These are phyloP conservation scores for Tyria jacobaeae DNA, from an alignment of 2,888 invertebrate genomes.

Conservation along the genomic window DNA sequence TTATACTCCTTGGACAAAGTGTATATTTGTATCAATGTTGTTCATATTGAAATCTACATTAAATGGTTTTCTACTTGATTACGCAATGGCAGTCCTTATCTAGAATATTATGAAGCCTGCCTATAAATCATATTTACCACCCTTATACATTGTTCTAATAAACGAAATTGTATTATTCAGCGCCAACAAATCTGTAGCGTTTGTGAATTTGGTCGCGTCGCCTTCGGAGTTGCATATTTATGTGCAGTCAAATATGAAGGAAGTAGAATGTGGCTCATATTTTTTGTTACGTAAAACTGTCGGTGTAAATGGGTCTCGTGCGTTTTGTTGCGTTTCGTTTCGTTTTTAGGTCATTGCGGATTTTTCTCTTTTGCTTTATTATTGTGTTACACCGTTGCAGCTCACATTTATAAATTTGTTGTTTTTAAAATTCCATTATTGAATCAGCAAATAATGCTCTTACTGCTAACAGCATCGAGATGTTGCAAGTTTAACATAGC, in stretches of 20 bases:
- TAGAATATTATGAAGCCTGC: too few relatives aligned
- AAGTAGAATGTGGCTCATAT: constrained; percentile 6
- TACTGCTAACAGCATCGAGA: too few relatives aligned
- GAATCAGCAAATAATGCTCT: too few relatives aligned
- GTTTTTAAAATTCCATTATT: too few relatives aligned
- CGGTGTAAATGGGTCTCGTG: constrained; percentile 4
- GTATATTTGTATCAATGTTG: too few relatives aligned
- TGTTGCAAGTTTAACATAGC: too few relatives aligned
- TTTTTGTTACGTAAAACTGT: constrained; percentile 15
- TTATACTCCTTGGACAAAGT: too few relatives aligned
- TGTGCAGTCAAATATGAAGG: constrained; percentile 27
- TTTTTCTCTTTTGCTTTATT: constrained; percentile 4
- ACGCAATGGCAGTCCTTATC: too few relatives aligned
- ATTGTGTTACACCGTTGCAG: not conserved
- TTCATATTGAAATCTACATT: too few relatives aligned
- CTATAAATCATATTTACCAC: too few relatives aligned
- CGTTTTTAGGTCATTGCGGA: constrained; percentile 1
- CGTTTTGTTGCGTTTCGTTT: constrained; percentile 12
- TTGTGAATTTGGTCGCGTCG: constrained; percentile 21
- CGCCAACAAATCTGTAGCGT: constrained; percentile 13
- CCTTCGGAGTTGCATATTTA: constrained; percentile 41
- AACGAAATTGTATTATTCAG: constrained; percentile 21
- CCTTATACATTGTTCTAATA: not conserved
- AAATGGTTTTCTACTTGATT: too few relatives aligned
- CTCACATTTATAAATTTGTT: not conserved